Base-by-base conservation (phyloP, 2,797 vertebrate genomes). In the Chromobotia macracanthus region DNA sequence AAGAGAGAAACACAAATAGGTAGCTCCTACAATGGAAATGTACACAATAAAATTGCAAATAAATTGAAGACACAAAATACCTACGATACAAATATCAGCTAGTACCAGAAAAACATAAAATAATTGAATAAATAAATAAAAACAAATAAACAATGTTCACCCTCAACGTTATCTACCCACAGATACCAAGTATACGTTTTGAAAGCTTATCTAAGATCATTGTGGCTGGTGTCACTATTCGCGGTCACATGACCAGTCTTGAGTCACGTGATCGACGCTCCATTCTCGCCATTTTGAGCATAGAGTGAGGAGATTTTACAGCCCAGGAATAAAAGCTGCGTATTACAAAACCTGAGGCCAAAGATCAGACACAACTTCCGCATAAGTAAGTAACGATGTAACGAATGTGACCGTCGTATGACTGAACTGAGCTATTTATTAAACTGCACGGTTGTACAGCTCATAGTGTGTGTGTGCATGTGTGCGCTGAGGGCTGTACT, bases 231-330 rank as follows among this genome's bases (percentile, higher is more conserved):
- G 68, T 60, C 76, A 9, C 23, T 19, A 5, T 19, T n/a, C 13
- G n/a, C 16, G 81, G 84, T 94, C 96, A 97, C 95, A 92, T 97
- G 96, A 96, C 82, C 72, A 16, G 13, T 9, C 69, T 38, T 0
- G 12, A 51, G 77, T 96, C 96, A 98, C 95, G 95, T 98, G 96
- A 98, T 90, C 65, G 3, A 19, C 84, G 75, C 86, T 90, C 94
- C 90, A 94, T 92, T 87, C 91, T 93, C 95, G 96, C 96, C 96
- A 98, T 98, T 94, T 98, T 98, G 94, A 87, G 80, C 84, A 86
- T 90, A 89, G 90, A 85, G 92, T 94, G 92, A 75, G 73, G 73
- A 77, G 80, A 87, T 91, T 81, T 91, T 90, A 92, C 89, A 86
- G 88, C 85, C 81, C 80, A 80, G 84, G 86, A 88, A 79, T 89